phyloP scores from a whole-genome alignment of 2,888 invertebrate genomes.

The Epistrophe grossulariae region DNA sequence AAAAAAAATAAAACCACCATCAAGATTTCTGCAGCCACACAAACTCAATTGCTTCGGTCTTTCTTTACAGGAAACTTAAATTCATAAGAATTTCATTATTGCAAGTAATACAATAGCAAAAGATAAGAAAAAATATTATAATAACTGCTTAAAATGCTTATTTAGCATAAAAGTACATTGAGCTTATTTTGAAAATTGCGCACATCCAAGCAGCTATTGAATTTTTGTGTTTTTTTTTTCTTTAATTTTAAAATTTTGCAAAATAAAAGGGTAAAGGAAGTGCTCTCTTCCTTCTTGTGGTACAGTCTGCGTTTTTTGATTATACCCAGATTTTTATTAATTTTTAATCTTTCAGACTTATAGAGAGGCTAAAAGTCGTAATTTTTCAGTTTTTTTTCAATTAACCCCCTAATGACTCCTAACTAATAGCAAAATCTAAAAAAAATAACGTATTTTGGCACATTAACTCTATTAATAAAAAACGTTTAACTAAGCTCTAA shows the following conservation, averaged over 20 bases:
- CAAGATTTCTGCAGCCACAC: background rate
- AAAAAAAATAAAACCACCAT: no score
- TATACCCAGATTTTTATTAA: no score
- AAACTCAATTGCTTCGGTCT: background rate
- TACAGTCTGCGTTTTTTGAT: background rate
- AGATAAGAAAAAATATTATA: background rate
- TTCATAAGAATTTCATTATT: background rate
- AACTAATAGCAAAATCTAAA: no score
- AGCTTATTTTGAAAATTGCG: background rate
- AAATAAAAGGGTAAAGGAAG: background rate
- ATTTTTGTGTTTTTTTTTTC: background rate
- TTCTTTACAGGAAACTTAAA: background rate
- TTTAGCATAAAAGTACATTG: background rate
- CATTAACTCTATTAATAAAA: no score
- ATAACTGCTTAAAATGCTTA: background rate
- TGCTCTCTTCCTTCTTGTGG: background rate
- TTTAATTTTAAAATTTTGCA: background rate
- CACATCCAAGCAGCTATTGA: background rate
- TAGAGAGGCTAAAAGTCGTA: no score
- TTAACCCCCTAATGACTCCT: no score
- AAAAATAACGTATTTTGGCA: no score
- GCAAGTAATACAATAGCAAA: background rate
- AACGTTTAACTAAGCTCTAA: no score
- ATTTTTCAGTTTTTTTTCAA: no score
- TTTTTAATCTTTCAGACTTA: no score